Percentiles rank a stretch among this genome's conserved stretches.
Evolutionary conservation across 2,797 vertebrate species (phyloP).

Genomic region (Melanotaenia nigrans): DNA sequence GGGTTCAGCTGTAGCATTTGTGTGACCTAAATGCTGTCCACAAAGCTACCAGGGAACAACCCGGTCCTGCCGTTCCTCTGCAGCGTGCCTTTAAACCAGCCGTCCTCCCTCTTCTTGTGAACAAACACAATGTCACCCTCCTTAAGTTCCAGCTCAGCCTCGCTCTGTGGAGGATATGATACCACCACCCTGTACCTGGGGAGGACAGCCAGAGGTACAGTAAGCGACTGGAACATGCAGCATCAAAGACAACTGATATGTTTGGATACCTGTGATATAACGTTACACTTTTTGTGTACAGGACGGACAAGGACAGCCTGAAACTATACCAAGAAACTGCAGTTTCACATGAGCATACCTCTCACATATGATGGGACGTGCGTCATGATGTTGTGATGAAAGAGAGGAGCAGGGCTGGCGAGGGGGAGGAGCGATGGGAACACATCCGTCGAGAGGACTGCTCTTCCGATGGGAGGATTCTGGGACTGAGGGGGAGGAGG

Average conservation of each 20-base stretch:
- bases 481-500: slow-evolving; percentile 63
- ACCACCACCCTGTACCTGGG: slow-evolving; percentile 96
- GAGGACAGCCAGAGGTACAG: slow-evolving; percentile 27
- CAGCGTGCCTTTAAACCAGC: slow-evolving; percentile 99
- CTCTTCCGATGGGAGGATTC: slow-evolving; percentile 86
- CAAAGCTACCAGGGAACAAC: slow-evolving; percentile 98
- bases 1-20: slow-evolving; percentile 4
- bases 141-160: slow-evolving; percentile 98
- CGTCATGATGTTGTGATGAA: slow-evolving; percentile 86
- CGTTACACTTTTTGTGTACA: slow-evolving; percentile 18
- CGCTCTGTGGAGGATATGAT: slow-evolving; percentile 97
- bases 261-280: slow-evolving; percentile 9
- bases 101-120: slow-evolving; percentile 96
- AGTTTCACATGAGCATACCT: slow-evolving; percentile 82
- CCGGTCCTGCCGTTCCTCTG: slow-evolving; percentile 97
- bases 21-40: slow-evolving; percentile 90
- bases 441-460: slow-evolving; percentile 80
- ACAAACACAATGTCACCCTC: slow-evolving; percentile 99
- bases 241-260: slow-evolving; percentile 32
- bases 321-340: slow-evolving; percentile 1
- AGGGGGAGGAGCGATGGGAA: slow-evolving; percentile 92
- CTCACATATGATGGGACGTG: slow-evolving; percentile 93
- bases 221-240: slow-evolving; percentile 31
- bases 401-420: slow-evolving; percentile 97
- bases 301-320: slow-evolving; percentile 1